Percentiles rank a stretch among this genome's conserved stretches.
Evolutionary conservation across 2,797 vertebrate species (phyloP).

Genomic region (Odontamblyopus lacepedii): DNA sequence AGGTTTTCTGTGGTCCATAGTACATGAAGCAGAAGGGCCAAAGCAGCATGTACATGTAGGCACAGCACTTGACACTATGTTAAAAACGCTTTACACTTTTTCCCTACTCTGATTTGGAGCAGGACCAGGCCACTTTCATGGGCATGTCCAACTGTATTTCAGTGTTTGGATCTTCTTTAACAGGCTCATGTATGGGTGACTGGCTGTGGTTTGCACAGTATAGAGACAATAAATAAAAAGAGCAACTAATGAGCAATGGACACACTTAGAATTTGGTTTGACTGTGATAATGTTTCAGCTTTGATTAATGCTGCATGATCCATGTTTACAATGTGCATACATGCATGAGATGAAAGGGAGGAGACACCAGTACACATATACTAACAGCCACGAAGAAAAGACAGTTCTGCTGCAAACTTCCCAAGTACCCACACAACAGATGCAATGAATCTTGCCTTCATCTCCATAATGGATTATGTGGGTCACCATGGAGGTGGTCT

Average conservation of each 20-base stretch:
- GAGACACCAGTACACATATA: slow-evolving; percentile 18
- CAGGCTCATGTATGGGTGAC: slow-evolving; percentile 18
- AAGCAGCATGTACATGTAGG: too few relatives aligned
- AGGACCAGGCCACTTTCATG: too few relatives aligned
- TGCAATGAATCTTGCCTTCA: slow-evolving; percentile 50
- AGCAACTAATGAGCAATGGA: slow-evolving; percentile 11
- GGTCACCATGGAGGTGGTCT: slow-evolving; percentile 68
- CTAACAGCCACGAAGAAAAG: slow-evolving; percentile 36
- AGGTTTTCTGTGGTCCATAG: too few relatives aligned
- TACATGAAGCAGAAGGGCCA: too few relatives aligned
- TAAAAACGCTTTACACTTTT: too few relatives aligned
- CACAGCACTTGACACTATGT: too few relatives aligned
- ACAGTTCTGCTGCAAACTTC: slow-evolving; percentile 47
- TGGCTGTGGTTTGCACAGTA: slow-evolving; percentile 4
- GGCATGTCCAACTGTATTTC: too few relatives aligned
- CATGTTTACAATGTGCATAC: slow-evolving; percentile 24
- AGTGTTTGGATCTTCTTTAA: background rate
- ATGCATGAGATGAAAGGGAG: slow-evolving; percentile 22
- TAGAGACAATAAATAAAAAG: slow-evolving; percentile 24
- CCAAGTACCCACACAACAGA: slow-evolving; percentile 43
- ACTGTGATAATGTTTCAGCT: slow-evolving; percentile 26
- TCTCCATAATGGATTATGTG: slow-evolving; percentile 74
- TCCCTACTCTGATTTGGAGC: too few relatives aligned
- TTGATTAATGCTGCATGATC: slow-evolving; percentile 38
- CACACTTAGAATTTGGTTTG: slow-evolving; percentile 3